Percentiles rank a stretch among this genome's conserved stretches.
phyloP scores from a whole-genome alignment of 2,113 vertebrate species.

The Butorides virescens region DNA sequence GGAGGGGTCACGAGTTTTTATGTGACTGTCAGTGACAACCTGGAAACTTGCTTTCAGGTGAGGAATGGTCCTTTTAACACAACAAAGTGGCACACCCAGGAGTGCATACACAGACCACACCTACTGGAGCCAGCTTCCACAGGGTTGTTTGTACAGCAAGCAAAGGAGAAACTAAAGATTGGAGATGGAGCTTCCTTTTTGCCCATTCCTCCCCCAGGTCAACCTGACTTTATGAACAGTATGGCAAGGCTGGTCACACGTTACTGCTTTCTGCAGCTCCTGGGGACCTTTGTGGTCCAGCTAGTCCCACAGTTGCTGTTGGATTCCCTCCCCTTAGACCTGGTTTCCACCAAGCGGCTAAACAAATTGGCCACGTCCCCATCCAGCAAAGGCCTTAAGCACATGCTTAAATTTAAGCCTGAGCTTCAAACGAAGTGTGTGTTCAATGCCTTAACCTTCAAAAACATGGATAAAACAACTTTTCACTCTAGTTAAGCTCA shows the following conservation, averaged over 20 bases:
- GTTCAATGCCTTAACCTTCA: background rate
- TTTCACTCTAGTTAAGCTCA: background rate
- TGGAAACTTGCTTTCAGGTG: conserved; percentile 54
- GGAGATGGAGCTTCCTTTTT: background rate
- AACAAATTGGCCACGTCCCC: background rate
- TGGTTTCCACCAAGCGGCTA: background rate
- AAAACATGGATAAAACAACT: background rate
- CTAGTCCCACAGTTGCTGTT: background rate
- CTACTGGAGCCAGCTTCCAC: conserved; percentile 38
- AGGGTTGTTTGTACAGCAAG: conserved; percentile 30
- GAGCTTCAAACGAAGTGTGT: background rate
- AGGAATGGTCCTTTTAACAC: conserved; percentile 61
- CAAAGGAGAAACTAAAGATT: conserved; percentile 10
- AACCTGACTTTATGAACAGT: background rate
- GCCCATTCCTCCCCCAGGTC: background rate
- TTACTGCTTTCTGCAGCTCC: background rate
- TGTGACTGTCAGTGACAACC: conserved; percentile 30
- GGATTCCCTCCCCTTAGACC: background rate
- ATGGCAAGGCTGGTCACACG: background rate
- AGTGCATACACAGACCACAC: conserved; percentile 40
- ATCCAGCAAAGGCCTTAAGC: background rate
- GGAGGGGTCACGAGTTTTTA: conserved; percentile 42
- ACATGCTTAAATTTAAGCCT: background rate
- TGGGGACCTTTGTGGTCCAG: background rate
- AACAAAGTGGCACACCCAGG: conserved; percentile 40